phyloP scores from a whole-genome alignment of 2,797 vertebrate species.

The Anableps anableps region DNA sequence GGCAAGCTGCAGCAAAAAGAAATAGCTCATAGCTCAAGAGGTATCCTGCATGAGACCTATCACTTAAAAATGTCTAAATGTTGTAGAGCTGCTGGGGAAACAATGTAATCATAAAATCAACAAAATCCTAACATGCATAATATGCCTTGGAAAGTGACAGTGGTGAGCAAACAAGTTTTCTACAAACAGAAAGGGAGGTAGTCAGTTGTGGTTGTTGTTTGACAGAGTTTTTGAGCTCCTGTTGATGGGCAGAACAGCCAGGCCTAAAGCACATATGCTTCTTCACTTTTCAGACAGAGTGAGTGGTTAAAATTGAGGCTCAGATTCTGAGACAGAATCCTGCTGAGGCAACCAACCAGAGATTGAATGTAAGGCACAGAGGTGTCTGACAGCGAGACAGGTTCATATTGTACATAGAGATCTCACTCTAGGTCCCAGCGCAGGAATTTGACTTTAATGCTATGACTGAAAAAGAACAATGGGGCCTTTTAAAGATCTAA shows the following conservation, averaged over 20 bases:
- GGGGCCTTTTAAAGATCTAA: background rate
- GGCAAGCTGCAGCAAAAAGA: background rate
- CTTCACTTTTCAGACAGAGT: background rate
- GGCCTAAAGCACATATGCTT: conserved; percentile 2
- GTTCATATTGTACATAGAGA: conserved; percentile 15
- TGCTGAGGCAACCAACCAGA: conserved; percentile 2
- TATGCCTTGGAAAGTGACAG: background rate
- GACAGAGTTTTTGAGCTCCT: conserved; percentile 7
- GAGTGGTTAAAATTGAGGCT: conserved; percentile 12
- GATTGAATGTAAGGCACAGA: conserved; percentile 7
- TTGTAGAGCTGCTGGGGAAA: background rate
- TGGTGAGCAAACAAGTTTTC: background rate
- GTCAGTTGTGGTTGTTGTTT: background rate
- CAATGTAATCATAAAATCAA: no score
- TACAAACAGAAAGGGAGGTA: background rate
- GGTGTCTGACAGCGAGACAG: background rate
- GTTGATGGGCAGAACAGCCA: conserved; percentile 11
- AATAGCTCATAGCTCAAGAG: background rate
- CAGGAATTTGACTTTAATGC: background rate
- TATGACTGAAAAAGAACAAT: background rate
- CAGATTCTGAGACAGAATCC: conserved; percentile 8
- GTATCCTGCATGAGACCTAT: background rate
- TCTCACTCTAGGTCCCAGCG: background rate
- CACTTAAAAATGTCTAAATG: background rate
- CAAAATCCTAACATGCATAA: background rate